phyloP scores from a whole-genome alignment of 2,113 vertebrate genomes.

The Chlamydotis undulata region DNA sequence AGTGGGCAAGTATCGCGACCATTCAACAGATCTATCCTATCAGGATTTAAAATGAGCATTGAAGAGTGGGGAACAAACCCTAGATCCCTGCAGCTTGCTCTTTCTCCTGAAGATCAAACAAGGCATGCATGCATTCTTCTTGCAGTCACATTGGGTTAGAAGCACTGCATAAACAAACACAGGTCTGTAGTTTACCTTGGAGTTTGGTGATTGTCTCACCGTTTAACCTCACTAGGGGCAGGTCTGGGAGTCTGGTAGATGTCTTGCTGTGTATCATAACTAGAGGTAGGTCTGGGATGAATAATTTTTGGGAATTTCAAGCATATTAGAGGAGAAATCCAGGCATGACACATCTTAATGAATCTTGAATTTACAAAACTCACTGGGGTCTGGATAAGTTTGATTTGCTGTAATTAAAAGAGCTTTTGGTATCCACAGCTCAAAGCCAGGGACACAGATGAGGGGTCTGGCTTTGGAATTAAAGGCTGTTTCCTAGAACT shows the following conservation, averaged over 20 bases:
- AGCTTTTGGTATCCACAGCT: not conserved
- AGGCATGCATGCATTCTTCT: not conserved
- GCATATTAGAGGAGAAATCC: not conserved
- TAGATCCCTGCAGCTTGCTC: not conserved
- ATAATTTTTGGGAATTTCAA: not conserved
- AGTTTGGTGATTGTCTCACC: not conserved
- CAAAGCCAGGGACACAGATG: not conserved
- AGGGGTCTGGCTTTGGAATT: not conserved
- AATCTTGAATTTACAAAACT: not conserved
- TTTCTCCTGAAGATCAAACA: not conserved
- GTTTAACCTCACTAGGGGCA: not conserved
- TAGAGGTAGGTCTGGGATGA: not conserved
- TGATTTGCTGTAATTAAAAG: not conserved
- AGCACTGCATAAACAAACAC: not conserved
- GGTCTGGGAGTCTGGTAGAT: not conserved
- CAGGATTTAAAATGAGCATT: not conserved
- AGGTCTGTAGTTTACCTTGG: not conserved
- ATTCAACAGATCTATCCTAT: not conserved
- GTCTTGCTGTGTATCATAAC: not conserved
- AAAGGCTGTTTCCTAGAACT: conserved; percentile 6
- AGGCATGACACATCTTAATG: not conserved
- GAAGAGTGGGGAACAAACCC: not conserved
- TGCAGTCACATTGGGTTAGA: not conserved
- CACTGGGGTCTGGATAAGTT: not conserved
- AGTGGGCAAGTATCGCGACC: not conserved